Evolutionary conservation across 2,113 vertebrate genomes (phyloP).

Genomic region (Panthera uncia): DNA sequence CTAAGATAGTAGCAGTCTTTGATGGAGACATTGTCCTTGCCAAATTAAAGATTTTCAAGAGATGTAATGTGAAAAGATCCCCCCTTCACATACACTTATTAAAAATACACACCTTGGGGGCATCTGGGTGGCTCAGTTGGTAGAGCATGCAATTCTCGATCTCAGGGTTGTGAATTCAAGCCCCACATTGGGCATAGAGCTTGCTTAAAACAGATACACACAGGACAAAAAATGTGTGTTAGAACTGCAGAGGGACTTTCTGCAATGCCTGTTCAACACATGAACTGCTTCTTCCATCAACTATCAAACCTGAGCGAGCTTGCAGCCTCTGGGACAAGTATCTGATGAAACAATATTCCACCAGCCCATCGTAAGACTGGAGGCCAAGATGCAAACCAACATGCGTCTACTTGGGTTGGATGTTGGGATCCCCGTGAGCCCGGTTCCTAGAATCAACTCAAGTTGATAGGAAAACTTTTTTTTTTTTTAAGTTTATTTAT

Average conservation of each 20-base stretch:
- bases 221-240: too few species aligned
- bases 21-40: not conserved
- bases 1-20: not conserved
- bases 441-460: not conserved
- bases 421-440: not conserved
- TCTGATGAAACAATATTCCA: conserved; percentile 89
- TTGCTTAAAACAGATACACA: not conserved
- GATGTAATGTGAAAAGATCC: not conserved
- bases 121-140: not conserved
- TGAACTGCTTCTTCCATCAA: conserved; percentile 90
- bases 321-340: conserved; percentile 86
- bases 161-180: not conserved
- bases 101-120: not conserved
- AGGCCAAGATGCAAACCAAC: fast-evolving
- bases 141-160: not conserved
- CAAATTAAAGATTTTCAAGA: not conserved
- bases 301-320: conserved; percentile 89
- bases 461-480: not conserved
- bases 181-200: not conserved
- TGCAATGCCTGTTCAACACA: conserved; percentile 87
- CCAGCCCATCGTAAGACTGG: conserved; percentile 84
- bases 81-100: not conserved
- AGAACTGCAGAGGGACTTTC: conserved; percentile 83
- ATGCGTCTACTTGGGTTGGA: not conserved
- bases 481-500: too few species aligned